Evolutionary conservation across 2,888 invertebrate genomes (phyloP).

Genomic region (Archips xylosteana): DNA sequence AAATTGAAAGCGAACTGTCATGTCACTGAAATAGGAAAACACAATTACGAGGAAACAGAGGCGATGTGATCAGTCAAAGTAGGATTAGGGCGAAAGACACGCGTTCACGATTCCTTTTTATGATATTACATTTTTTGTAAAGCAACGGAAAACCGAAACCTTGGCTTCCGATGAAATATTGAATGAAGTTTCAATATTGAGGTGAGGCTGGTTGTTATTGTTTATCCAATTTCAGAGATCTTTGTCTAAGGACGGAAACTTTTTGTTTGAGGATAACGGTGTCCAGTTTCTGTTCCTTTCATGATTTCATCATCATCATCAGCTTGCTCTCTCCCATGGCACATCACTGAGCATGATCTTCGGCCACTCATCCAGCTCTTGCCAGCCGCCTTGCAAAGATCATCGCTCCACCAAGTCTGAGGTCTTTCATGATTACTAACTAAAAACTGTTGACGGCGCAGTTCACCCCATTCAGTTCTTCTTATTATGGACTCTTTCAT

Average conservation of each 20-base stretch:
- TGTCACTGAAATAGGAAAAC: slow-evolving; percentile 35
- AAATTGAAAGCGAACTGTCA: slow-evolving; percentile 19
- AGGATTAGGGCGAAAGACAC: slow-evolving; percentile 50
- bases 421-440: too few species aligned
- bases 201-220: slow-evolving; percentile 1
- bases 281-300: not conserved
- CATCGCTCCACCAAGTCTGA: too few species aligned
- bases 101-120: slow-evolving; percentile 42
- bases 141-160: slow-evolving; percentile 30
- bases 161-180: slow-evolving; percentile 31
- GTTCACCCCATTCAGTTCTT: too few species aligned
- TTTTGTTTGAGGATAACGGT: not conserved
- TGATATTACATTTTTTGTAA: slow-evolving; percentile 44
- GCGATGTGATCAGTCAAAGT: slow-evolving; percentile 54
- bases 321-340: too few species aligned
- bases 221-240: slow-evolving; percentile 16
- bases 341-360: too few species aligned
- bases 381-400: too few species aligned
- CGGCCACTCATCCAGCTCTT: too few species aligned
- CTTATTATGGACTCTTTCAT: too few species aligned
- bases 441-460: too few species aligned
- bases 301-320: too few species aligned
- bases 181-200: slow-evolving; percentile 24
- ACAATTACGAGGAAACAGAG: slow-evolving; percentile 45
- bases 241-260: not conserved